Percentiles rank a stretch among this genome's conserved stretches.
Evolutionary conservation across 1,140 invertebrate genomes (phyloP).

Genomic region (Achatina immaculata): DNA sequence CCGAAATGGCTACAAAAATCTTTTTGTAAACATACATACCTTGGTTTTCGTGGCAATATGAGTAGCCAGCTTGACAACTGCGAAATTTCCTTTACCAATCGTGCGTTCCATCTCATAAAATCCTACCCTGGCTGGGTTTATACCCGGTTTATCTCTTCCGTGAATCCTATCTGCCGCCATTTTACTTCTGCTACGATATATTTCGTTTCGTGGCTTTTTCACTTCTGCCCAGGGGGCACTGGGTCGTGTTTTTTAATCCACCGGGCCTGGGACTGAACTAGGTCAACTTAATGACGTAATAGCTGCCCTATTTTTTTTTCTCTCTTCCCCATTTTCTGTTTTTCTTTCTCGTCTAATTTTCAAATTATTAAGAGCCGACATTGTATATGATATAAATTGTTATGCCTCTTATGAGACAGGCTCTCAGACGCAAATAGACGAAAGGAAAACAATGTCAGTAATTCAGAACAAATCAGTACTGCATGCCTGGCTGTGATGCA

Average conservation of each 20-base stretch:
- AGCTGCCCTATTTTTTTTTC: not conserved
- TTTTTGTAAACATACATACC: constrained; percentile 76
- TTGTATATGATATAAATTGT: too few relatives aligned
- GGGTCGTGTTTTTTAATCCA: constrained; percentile 19
- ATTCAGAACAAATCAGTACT: too few relatives aligned
- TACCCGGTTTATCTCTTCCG: constrained; percentile 44
- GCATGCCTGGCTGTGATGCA: too few relatives aligned
- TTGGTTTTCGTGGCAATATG: constrained; percentile 95
- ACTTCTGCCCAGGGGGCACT: not conserved
- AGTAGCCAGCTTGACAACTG: constrained; percentile 88
- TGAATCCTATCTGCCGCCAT: constrained; percentile 57
- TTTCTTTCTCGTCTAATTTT: too few relatives aligned
- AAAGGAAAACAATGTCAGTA: too few relatives aligned
- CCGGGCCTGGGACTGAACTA: too few relatives aligned
- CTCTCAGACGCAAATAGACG: too few relatives aligned
- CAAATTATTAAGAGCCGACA: too few relatives aligned
- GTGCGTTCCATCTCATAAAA: constrained; percentile 96
- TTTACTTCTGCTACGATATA: constrained; percentile 51
- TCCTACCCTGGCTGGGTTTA: constrained; percentile 76
- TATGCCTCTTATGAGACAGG: too few relatives aligned
- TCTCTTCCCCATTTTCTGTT: too few relatives aligned
- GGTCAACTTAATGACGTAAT: constrained; percentile 14
- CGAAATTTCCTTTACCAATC: constrained; percentile 97
- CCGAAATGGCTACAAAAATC: too few relatives aligned
- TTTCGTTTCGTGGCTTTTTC: constrained; percentile 15